Evolutionary conservation across 2,797 vertebrate species (phyloP), one percentile per base, ranked within the genome.

Genomic region (Manis javanica): DNA sequence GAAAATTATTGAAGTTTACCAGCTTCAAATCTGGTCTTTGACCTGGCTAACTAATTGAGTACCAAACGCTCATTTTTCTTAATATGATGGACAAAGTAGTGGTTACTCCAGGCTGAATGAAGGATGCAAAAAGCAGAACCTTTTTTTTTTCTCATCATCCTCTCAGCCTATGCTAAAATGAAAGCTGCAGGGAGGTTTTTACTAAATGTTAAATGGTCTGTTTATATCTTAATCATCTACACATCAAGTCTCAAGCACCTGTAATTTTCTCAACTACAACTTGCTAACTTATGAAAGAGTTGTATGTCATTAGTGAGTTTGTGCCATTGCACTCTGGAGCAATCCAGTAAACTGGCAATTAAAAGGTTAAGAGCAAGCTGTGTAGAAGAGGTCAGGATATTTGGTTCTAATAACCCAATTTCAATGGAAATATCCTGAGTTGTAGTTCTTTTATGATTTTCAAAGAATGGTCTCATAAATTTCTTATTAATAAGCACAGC

Each of bases 1-100:
- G 5, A 77, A 89, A 94, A 75, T 64, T 85, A 89, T 15, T 75
- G 31, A 94, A n/a, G 37, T 19, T 92, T 46, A 86, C 13, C 82
- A 11, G 5, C 34, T 57, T 95, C 72, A 85, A 16, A 81, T 63
- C 46, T 94, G 13, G 13, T 37, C 34, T 75, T 81, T 31, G 16
- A 90, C 2, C 31, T 75, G 83, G 34, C 14, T 72, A 59, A 68
- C 8, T 79, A 94, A 69, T 68, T 93, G 64, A 74, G 42, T 93
- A n/a, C 21, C 57, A 79, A 82, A 91, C 37, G 21, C 31, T 89
- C 19, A 55, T 91, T 91, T 81, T 14, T 77, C 51, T 91, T 91
- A 84, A 78, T 84, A 74, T 7, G 3, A 53, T 77, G 13, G 26
- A 8, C 16, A 75, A 95, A 89, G 4, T 16, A 63, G 24, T 51